A percentile compares a stretch with the other conserved stretches of the same genome.
These are phyloP conservation scores for Hirudinaria manillensis DNA, from an alignment of 2,888 invertebrate species.

Conservation along the genomic window DNA sequence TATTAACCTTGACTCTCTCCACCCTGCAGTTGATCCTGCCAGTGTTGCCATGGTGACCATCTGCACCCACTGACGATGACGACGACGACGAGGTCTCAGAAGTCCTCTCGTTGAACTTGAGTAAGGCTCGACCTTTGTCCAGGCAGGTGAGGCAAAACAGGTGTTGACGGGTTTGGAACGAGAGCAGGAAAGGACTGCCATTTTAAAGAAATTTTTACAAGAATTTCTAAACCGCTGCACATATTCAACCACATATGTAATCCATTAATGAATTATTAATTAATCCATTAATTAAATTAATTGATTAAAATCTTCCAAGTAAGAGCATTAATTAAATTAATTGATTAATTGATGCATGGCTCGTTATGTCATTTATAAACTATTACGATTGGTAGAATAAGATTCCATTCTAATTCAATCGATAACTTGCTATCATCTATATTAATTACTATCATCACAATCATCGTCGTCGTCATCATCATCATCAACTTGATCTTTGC, in stretches of 20 bases:
- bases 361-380: no score
- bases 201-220: neutral
- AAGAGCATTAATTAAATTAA: no score
- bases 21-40: constrained; percentile 16
- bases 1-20: constrained; percentile 20
- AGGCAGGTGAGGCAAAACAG: constrained; percentile 94
- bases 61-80: neutral
- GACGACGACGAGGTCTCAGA: constrained; percentile 12
- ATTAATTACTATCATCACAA: no score
- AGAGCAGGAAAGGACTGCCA: constrained; percentile 80
- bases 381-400: no score
- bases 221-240: neutral
- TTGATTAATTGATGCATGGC: no score
- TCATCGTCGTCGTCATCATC: no score
- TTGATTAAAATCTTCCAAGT: no score
- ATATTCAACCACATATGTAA: neutral
- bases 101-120: constrained; percentile 50
- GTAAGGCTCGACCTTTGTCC: constrained; percentile 84
- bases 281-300: no score
- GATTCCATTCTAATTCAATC: no score
- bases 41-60: neutral
- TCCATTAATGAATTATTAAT: neutral
- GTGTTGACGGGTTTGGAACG: constrained; percentile 92
- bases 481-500: no score
- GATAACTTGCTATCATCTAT: no score